phyloP scores from a whole-genome alignment of 2,797 vertebrate species.

The Chelidonichthys spinosus region DNA sequence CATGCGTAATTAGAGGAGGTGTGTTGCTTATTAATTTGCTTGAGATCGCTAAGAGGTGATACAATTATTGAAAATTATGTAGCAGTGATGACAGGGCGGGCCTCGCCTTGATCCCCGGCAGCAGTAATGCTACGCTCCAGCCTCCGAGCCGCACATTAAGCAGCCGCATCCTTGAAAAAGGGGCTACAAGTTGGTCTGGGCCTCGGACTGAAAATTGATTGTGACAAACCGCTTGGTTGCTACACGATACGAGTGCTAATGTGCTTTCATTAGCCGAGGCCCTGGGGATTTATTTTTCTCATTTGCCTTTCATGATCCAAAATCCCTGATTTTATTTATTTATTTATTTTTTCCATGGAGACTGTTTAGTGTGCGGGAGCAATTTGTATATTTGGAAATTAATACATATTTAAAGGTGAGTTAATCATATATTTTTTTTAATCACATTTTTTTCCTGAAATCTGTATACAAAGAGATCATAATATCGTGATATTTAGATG shows the following conservation, averaged over 20 bases:
- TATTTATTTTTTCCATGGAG: conserved; percentile 1
- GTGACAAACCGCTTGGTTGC: conserved; percentile 56
- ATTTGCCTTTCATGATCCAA: conserved; percentile 51
- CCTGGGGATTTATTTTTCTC: conserved; percentile 54
- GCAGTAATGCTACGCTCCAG: conserved; percentile 16
- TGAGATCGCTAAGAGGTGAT: too few species aligned
- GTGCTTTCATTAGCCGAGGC: conserved; percentile 58
- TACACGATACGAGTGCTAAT: conserved; percentile 53
- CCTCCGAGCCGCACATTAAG: conserved; percentile 29
- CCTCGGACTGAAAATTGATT: conserved; percentile 36
- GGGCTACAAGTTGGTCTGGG: conserved; percentile 25
- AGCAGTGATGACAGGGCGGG: too few species aligned
- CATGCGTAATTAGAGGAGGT: too few species aligned
- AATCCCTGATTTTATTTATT: conserved; percentile 34
- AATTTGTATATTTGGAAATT: conserved; percentile 20
- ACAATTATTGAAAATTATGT: too few species aligned
- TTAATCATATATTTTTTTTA: conserved; percentile 3
- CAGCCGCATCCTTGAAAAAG: conserved; percentile 21
- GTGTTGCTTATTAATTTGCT: too few species aligned
- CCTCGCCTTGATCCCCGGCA: conserved; percentile 3
- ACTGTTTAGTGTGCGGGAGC: conserved; percentile 5
- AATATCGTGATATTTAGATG: neutral
- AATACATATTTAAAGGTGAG: conserved; percentile 29
- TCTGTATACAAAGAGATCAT: neutral
- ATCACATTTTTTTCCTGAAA: neutral